These are phyloP conservation scores for Myathropa florea DNA, from an alignment of 2,888 invertebrate genomes.

Conservation along the genomic window DNA sequence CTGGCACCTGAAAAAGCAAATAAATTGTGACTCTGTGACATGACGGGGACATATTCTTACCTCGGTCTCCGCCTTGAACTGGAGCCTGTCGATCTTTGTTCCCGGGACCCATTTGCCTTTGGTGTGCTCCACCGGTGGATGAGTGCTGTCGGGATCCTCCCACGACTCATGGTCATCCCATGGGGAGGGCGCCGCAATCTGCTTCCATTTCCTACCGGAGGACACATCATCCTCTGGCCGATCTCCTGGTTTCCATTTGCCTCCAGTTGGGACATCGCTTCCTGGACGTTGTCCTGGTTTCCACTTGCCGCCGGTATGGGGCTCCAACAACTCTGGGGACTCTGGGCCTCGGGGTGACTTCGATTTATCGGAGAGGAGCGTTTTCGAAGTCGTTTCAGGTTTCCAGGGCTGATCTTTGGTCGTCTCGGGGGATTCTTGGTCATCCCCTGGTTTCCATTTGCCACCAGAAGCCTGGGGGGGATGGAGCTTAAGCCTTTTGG, in stretches of 20 bases:
- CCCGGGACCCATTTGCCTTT: constrained; percentile 91
- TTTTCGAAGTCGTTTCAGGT: not conserved
- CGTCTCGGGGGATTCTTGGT: not conserved
- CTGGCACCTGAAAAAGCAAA: not conserved
- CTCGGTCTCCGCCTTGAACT: constrained; percentile 82
- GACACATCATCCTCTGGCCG: not conserved
- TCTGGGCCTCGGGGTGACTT: constrained; percentile 73
- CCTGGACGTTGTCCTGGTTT: constrained; percentile 1
- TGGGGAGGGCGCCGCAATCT: constrained; percentile 69
- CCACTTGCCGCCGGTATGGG: constrained; percentile 86
- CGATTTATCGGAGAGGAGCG: constrained; percentile 71
- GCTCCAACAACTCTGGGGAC: constrained; percentile 81
- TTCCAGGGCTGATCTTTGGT: not conserved
- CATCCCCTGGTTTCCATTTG: constrained; percentile 72
- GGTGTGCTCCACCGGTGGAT: constrained; percentile 87
- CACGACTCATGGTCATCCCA: constrained; percentile 77
- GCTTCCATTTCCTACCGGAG: not conserved
- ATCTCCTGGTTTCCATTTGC: not conserved
- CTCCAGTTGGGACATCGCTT: not conserved
- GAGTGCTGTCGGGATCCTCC: constrained; percentile 78
- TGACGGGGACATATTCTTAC: not conserved
- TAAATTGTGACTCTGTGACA: constrained; percentile 71
- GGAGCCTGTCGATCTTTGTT: constrained; percentile 82
- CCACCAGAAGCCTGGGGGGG: constrained; percentile 59
- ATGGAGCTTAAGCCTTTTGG: not conserved